Evolutionary conservation across 2,888 invertebrate genomes (phyloP), one percentile per base, ranked within the genome.

Genomic region (Leptarthrus brevirostris): DNA sequence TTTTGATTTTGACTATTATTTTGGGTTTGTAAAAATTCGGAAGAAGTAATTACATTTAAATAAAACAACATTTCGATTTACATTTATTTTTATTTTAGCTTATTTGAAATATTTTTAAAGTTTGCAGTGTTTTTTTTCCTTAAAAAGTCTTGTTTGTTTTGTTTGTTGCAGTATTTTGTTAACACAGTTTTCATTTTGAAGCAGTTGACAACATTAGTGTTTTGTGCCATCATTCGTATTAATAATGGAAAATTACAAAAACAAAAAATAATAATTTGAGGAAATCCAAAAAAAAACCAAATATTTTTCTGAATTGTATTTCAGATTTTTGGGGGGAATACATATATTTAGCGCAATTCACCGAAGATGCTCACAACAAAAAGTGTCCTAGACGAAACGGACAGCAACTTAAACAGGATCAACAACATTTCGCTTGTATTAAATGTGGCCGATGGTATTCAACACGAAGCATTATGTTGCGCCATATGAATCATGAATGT

Each of bases 401-500:
- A 53, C 56, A 73, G 53, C 66, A 64, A 34, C 53, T 10, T 36
- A 24, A 56, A 20, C 56, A 47, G 14, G 64, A 47, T 36, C 52
- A 53, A 40, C 30, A 71, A 53, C 61, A 74, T 40, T 77, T 77
- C 75, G 54, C 76, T 1, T 79, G 79, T 69, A 58, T 54, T n/a
- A 79, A 79, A 78, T 80, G 80, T 77, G 79, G 79, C n/a, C 77
- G 78, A 74, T 77, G 76, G 56, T 80, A 81, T 75, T 78, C 79
- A 22, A 77, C 80, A 2, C 75, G 79, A 24, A 78, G 78, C 54
- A 79, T 78, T 36, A 79, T 80, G 79, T 58, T 81, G 49, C 79
- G 80, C 6, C 80, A 81, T 61, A 77, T 78, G 75, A 80, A 79
- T 49, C 77, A 79, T 58, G 80, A 83, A 73, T 84, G 84, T 75